Percentiles rank a stretch among this genome's conserved stretches.
phyloP scores from a whole-genome alignment of 2,888 invertebrate genomes.

The Ethmia dodecea region DNA sequence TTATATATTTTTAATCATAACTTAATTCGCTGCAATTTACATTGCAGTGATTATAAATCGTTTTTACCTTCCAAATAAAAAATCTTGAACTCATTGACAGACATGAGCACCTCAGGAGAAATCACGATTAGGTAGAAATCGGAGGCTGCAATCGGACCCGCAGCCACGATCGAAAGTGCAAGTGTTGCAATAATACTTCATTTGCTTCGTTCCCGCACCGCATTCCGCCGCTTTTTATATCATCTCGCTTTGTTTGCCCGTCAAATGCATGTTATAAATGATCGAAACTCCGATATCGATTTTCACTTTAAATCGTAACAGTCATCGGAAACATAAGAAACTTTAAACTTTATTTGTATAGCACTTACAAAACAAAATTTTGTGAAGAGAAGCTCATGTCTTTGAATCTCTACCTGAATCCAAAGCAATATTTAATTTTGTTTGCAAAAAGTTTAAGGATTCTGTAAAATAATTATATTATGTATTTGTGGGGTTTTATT shows the following conservation, averaged over 20 bases:
- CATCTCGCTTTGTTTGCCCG: constrained; percentile 59
- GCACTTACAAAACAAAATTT: constrained; percentile 33
- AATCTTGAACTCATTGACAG: too few relatives aligned
- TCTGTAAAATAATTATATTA: constrained; percentile 15
- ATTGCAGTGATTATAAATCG: too few relatives aligned
- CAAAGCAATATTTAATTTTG: constrained; percentile 35
- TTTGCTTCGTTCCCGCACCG: constrained; percentile 57
- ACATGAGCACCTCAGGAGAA: too few relatives aligned
- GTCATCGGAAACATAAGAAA: constrained; percentile 13
- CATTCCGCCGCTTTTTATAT: constrained; percentile 61
- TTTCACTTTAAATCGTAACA: constrained; percentile 36
- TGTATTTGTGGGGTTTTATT: too few relatives aligned
- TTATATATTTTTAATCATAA: too few relatives aligned
- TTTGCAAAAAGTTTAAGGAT: constrained; percentile 34
- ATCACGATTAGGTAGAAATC: constrained; percentile 29
- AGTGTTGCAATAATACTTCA: constrained; percentile 74
- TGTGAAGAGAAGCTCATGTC: too few relatives aligned
- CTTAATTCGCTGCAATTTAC: too few relatives aligned
- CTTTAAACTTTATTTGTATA: constrained; percentile 23
- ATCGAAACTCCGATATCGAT: constrained; percentile 69
- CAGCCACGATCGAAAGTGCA: constrained; percentile 67
- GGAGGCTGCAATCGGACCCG: constrained; percentile 40
- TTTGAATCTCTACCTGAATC: constrained; percentile 54
- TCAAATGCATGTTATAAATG: constrained; percentile 72
- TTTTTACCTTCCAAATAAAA: too few relatives aligned